Evolutionary conservation across 2,113 vertebrate species (phyloP).

Genomic region (Xyrauchen texanus): DNA sequence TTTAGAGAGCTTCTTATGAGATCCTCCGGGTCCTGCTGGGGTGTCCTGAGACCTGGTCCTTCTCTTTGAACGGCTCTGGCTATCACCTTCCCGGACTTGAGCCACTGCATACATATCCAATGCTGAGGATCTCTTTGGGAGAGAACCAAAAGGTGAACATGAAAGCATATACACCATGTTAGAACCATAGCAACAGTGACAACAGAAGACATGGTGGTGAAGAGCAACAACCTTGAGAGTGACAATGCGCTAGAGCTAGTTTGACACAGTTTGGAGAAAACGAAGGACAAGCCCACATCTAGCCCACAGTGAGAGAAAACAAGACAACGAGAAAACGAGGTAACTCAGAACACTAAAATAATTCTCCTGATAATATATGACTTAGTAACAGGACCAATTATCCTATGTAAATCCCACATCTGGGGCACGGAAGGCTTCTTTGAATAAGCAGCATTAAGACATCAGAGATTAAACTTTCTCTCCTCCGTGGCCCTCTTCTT

Average conservation of each 20-base stretch:
- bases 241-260: neutral
- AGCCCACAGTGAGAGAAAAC: neutral
- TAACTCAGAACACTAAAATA: slow-evolving; percentile 43
- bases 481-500: slow-evolving; percentile 22
- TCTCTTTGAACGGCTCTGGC: slow-evolving; percentile 51
- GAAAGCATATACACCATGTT: slow-evolving; percentile 15
- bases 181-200: slow-evolving; percentile 57
- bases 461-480: slow-evolving; percentile 49
- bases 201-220: slow-evolving; percentile 46
- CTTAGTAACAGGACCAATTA: slow-evolving; percentile 65
- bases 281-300: slow-evolving; percentile 38
- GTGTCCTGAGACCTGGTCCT: slow-evolving; percentile 62
- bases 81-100: slow-evolving; percentile 51
- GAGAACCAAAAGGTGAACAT: slow-evolving; percentile 32
- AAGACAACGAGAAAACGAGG: too few species aligned
- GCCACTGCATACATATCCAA: slow-evolving; percentile 64
- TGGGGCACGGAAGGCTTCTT: slow-evolving; percentile 53
- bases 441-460: slow-evolving; percentile 60
- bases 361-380: slow-evolving; percentile 58
- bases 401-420: slow-evolving; percentile 54
- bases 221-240: slow-evolving; percentile 32
- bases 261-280: slow-evolving; percentile 11
- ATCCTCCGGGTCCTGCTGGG: slow-evolving; percentile 66
- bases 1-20: slow-evolving; percentile 60
- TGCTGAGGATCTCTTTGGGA: slow-evolving; percentile 69